Percentiles rank a stretch among this genome's conserved stretches.
Conservation (phyloP, 2,888 invertebrate species). For the Platycnemis pennipes region DNA sequence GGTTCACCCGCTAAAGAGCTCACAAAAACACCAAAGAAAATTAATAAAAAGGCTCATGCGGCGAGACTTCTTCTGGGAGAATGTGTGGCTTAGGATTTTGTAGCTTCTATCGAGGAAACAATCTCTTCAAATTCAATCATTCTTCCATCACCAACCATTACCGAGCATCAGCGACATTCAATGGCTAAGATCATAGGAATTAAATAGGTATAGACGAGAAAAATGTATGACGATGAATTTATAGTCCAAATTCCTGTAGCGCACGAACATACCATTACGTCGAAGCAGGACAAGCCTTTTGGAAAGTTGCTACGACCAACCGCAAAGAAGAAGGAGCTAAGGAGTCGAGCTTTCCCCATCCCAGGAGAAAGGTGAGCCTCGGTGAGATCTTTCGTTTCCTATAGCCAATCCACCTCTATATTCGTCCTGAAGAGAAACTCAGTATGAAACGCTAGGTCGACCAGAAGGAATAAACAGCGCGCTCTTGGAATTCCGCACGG, state of each 20-base stretch:
- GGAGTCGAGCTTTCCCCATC: neutral
- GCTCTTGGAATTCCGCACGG: neutral
- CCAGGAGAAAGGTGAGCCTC: conserved; percentile 11
- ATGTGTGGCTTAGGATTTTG: too few species aligned
- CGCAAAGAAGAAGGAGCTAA: conserved; percentile 26
- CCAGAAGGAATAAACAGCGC: conserved; percentile 21
- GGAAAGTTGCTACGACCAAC: conserved; percentile 29
- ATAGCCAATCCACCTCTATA: conserved; percentile 15
- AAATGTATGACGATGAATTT: neutral
- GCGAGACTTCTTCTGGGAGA: too few species aligned
- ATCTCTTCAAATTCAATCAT: neutral
- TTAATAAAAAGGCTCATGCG: too few species aligned
- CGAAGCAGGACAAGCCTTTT: conserved; percentile 26
- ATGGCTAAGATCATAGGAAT: neutral
- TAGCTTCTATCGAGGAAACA: neutral
- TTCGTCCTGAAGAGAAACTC: conserved; percentile 32
- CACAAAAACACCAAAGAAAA: too few species aligned
- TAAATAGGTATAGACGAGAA: neutral
- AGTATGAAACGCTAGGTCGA: neutral
- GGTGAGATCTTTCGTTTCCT: conserved; percentile 30
- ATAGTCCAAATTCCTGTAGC: conserved; percentile 5
- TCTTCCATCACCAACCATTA: neutral
- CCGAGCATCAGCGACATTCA: neutral
- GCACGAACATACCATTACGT: conserved; percentile 11
- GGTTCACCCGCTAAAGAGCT: too few species aligned